Conservation (phyloP, 1,140 invertebrate genomes). For the Thaumetopoea pityocampa region DNA sequence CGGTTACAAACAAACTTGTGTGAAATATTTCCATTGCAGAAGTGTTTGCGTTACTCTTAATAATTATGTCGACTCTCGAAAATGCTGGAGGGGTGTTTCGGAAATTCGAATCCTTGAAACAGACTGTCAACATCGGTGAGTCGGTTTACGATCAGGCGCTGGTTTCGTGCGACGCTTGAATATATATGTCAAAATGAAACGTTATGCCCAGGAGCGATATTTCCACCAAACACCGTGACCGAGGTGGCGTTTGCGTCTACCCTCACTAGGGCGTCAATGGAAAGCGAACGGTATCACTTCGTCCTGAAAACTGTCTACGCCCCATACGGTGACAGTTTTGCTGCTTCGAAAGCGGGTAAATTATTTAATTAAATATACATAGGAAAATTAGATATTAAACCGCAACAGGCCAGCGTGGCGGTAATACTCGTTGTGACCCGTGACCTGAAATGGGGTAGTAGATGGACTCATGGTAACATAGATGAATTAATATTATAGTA, state of each 20-base stretch:
- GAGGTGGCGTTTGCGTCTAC: conserved; percentile 60
- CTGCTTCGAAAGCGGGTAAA: conserved; percentile 61
- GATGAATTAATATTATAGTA: too few species aligned
- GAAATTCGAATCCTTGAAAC: conserved; percentile 45
- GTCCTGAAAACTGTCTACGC: conserved; percentile 43
- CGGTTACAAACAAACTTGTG: conserved; percentile 1
- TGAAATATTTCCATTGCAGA: conserved; percentile 20
- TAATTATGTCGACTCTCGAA: conserved; percentile 25
- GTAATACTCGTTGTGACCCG: too few species aligned
- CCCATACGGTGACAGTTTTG: conserved; percentile 52
- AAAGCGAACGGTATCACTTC: conserved; percentile 51
- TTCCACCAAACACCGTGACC: conserved; percentile 53
- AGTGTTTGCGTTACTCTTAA: conserved; percentile 26
- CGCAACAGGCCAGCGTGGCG: too few species aligned
- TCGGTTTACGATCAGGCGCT: conserved; percentile 7
- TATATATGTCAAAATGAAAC: background rate
- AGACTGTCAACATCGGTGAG: conserved; percentile 48
- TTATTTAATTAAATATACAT: background rate
- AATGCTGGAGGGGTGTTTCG: conserved; percentile 35
- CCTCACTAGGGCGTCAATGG: conserved; percentile 50
- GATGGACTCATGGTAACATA: too few species aligned
- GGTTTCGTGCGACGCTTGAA: conserved; percentile 5
- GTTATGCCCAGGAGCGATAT: conserved; percentile 47
- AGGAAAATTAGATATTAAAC: too few species aligned
- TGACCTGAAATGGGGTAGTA: too few species aligned